Conservation (phyloP, 2,797 vertebrate genomes). For the Podargus strigoides region DNA sequence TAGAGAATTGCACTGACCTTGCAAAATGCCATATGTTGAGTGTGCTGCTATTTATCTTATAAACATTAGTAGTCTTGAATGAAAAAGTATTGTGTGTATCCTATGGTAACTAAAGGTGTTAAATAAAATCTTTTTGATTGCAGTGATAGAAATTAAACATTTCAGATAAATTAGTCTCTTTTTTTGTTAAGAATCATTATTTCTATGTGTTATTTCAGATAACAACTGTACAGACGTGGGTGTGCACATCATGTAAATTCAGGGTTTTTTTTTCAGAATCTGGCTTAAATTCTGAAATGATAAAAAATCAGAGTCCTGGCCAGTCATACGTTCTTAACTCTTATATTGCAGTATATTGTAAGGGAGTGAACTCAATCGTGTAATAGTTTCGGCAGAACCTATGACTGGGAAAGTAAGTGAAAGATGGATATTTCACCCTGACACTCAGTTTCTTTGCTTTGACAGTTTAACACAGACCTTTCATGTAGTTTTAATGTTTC, state of each 20-base stretch:
- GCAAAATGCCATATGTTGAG: slow-evolving; percentile 32
- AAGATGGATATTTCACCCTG: background rate
- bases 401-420: background rate
- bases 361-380: background rate
- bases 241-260: background rate
- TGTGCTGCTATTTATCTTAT: background rate
- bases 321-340: background rate
- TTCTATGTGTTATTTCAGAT: background rate
- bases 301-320: background rate
- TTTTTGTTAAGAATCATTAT: background rate
- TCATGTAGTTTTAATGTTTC: background rate
- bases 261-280: background rate
- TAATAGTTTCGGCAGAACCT: background rate
- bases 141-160: slow-evolving; percentile 1
- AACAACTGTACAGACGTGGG: background rate
- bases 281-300: background rate
- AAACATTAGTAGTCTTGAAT: slow-evolving; percentile 15
- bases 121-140: background rate
- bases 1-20: slow-evolving; percentile 21
- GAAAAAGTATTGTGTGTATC: slow-evolving; percentile 7
- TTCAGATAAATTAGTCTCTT: background rate
- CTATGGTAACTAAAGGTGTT: background rate
- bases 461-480: background rate
- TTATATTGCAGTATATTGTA: background rate
- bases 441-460: background rate